phyloP scores from a whole-genome alignment of 2,113 vertebrate species.

The Erythrocercus mccallii region DNA sequence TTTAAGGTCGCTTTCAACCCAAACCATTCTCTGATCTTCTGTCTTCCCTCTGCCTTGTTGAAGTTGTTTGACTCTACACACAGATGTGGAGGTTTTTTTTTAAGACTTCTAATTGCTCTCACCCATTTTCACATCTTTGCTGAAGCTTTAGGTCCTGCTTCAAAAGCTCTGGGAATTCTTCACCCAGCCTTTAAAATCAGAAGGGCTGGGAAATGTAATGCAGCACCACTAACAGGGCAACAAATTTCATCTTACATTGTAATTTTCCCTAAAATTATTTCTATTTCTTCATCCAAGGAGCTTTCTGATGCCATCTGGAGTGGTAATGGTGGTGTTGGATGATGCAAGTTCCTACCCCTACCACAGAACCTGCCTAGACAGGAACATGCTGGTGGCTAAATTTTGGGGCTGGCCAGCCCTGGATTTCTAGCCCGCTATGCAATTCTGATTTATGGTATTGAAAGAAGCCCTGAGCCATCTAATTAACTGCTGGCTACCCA shows the following conservation, averaged over 20 bases:
- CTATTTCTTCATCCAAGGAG: neutral
- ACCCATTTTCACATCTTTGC: neutral
- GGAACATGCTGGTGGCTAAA: neutral
- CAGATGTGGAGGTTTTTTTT: neutral
- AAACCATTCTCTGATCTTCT: neutral
- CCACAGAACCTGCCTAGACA: neutral
- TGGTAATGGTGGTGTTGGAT: neutral
- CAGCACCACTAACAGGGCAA: neutral
- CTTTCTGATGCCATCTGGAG: neutral
- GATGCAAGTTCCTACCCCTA: neutral
- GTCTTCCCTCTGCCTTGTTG: neutral
- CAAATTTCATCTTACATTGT: neutral
- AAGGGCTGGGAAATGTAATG: neutral
- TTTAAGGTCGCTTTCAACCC: neutral
- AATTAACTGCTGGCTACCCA: conserved; percentile 27
- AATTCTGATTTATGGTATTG: neutral
- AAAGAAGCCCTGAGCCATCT: neutral
- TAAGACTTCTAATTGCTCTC: neutral
- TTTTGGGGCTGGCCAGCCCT: neutral
- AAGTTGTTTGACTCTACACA: neutral
- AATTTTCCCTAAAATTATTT: neutral
- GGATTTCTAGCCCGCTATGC: neutral
- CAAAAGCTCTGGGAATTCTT: neutral
- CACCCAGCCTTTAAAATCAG: neutral
- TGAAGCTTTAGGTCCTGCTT: neutral